Base-by-base conservation (phyloP, 2,113 vertebrate genomes). In the Athene cunicularia region DNA sequence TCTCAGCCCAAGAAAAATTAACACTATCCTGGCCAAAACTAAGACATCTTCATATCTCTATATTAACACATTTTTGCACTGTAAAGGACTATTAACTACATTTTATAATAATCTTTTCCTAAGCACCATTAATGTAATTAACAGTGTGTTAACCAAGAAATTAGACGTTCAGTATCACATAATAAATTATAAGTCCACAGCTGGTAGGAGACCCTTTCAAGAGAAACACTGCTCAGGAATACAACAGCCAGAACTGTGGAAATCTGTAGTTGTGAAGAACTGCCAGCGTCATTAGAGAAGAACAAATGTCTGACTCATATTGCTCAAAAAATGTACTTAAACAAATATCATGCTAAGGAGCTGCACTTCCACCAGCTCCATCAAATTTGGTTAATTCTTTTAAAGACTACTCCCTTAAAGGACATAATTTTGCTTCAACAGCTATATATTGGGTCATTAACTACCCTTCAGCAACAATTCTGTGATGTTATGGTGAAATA, bases 121-220 rank as follows among this genome's bases (percentile, higher is more conserved):
- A 95, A 97, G 82, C 60, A 96, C 62, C 47, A 96, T 97, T 97
- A 96, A 74, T 15, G 11, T 97, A 97, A 97, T 95, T 97, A 97
- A 95, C 74, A 95, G 43, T 37, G 88, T 93, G 91, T 95, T 97
- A 96, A 79, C 68, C 39, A 95, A 97, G 66, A 50, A 80, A 88
- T 96, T 93, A 95, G 72, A 86, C 35, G 58, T 95, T 94, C 79
- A 88, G 43, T 43, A 77, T 83, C 39, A 70, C 58, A 73, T 60
- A 93, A 93, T 76, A 95, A 91, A 96, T 92, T 89, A 17, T 59
- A 83, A 96, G 50, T 49, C 95, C 80, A 90, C 91, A 92, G 83
- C 76, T 82, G 80, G 92, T 91, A 94, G 70, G 60, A 93, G 49
- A 96, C 16, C 13, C 32, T 95, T 89, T 88, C 60, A 87, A 77